phyloP scores from a whole-genome alignment of 2,113 vertebrate species.

The Malurus cyaneus region DNA sequence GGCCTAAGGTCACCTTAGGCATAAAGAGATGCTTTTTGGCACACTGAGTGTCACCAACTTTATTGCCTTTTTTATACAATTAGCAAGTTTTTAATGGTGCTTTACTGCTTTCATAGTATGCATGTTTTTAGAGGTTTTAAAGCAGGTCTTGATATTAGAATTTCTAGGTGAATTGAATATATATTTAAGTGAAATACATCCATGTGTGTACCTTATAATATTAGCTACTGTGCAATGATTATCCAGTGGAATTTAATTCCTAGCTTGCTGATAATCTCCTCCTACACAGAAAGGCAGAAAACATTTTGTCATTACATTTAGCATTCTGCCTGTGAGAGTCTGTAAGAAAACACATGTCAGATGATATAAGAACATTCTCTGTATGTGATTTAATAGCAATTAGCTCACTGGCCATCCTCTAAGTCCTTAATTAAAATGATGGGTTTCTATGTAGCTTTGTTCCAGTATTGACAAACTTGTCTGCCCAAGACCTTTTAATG shows the following conservation, averaged over 20 bases:
- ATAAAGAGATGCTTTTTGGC: background rate
- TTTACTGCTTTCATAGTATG: background rate
- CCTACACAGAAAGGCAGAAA: background rate
- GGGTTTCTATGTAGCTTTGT: background rate
- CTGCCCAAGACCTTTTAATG: background rate
- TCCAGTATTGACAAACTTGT: background rate
- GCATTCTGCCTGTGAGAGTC: background rate
- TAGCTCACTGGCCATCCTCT: background rate
- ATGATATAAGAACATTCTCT: conserved; percentile 10
- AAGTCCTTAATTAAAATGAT: conserved; percentile 14
- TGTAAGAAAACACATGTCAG: background rate
- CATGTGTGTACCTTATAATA: background rate
- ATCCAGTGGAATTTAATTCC: background rate
- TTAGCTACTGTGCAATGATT: background rate
- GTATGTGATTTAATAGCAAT: background rate
- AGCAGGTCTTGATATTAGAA: background rate
- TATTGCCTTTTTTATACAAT: background rate
- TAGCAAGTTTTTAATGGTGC: background rate
- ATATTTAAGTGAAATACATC: background rate
- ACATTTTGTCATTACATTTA: background rate
- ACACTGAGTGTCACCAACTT: background rate
- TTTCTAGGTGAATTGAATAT: background rate
- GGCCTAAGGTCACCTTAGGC: background rate
- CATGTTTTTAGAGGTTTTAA: background rate
- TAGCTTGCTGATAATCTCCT: background rate